These are phyloP conservation scores for Masnerella sp. DNA, from an alignment of 2,888 invertebrate genomes.

Conservation along the genomic window DNA sequence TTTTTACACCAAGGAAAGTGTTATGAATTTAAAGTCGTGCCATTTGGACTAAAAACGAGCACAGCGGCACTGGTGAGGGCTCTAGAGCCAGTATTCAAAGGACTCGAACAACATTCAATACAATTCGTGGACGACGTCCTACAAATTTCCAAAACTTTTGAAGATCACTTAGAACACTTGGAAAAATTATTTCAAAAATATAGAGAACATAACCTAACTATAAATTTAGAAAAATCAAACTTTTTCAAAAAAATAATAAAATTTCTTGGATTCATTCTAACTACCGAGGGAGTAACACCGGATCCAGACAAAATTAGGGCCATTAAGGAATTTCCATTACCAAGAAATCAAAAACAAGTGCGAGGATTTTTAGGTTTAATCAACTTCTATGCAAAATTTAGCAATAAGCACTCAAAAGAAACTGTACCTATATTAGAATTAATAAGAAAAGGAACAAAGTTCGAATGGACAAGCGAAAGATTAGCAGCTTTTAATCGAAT, in stretches of 20 bases:
- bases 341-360: too few species aligned
- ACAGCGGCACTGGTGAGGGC: too few species aligned
- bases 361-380: too few species aligned
- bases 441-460: not conserved
- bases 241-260: too few species aligned
- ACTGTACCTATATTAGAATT: not conserved
- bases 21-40: slow-evolving; percentile 11
- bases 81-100: not conserved
- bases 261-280: not conserved
- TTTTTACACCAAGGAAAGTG: slow-evolving; percentile 2
- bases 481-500: not conserved
- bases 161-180: not conserved
- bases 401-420: not conserved
- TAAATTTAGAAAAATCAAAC: slow-evolving; percentile 8
- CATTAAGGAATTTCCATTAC: slow-evolving; percentile 1
- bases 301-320: not conserved
- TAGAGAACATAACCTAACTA: not conserved
- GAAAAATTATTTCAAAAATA: not conserved
- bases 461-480: not conserved
- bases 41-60: slow-evolving; percentile 6
- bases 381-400: slow-evolving; percentile 3
- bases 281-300: not conserved
- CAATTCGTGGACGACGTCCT: slow-evolving; percentile 4
- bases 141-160: not conserved
- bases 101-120: not conserved